These are phyloP conservation scores for Philypnodon macrostomus DNA, from an alignment of 2,797 vertebrate species.

Conservation along the genomic window DNA sequence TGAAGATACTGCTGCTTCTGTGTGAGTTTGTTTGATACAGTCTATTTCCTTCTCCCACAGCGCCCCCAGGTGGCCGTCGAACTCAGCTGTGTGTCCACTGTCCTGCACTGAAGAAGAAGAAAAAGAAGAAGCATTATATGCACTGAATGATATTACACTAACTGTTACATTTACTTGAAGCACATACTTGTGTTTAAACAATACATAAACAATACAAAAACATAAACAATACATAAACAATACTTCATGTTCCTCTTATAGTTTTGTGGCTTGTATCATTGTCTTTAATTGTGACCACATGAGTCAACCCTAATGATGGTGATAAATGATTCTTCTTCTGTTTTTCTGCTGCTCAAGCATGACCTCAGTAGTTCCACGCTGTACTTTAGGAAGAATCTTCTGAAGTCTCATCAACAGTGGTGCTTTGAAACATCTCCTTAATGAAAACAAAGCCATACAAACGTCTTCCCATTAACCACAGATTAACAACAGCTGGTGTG, in stretches of 20 bases:
- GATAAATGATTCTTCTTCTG: background rate
- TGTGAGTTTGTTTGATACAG: slow-evolving; percentile 38
- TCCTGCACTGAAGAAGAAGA: slow-evolving; percentile 10
- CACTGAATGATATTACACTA: too few species aligned
- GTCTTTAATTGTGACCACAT: background rate
- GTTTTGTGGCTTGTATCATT: background rate
- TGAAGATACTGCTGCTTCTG: slow-evolving; percentile 33
- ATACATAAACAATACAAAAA: too few species aligned
- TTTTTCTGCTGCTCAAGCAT: background rate
- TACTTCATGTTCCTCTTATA: background rate
- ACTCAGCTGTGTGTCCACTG: slow-evolving; percentile 17
- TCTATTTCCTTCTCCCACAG: slow-evolving; percentile 55
- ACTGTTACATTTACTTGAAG: too few species aligned
- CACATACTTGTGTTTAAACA: too few species aligned
- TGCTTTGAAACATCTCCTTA: slow-evolving; percentile 19
- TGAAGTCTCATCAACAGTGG: slow-evolving; percentile 12
- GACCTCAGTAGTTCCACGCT: slow-evolving; percentile 19
- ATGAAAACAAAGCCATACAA: slow-evolving; percentile 20
- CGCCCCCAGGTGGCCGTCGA: slow-evolving; percentile 60
- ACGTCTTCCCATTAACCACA: slow-evolving; percentile 29
- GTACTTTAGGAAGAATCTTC: slow-evolving; percentile 9
- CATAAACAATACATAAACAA: too few species aligned
- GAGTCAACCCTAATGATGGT: background rate
- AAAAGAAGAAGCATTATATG: background rate
- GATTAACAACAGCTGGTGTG: slow-evolving; percentile 42